A percentile compares a stretch with the other conserved stretches of the same genome.
Evolutionary conservation across 1,140 invertebrate species (phyloP).

Genomic region (Zaprionus inermis): DNA sequence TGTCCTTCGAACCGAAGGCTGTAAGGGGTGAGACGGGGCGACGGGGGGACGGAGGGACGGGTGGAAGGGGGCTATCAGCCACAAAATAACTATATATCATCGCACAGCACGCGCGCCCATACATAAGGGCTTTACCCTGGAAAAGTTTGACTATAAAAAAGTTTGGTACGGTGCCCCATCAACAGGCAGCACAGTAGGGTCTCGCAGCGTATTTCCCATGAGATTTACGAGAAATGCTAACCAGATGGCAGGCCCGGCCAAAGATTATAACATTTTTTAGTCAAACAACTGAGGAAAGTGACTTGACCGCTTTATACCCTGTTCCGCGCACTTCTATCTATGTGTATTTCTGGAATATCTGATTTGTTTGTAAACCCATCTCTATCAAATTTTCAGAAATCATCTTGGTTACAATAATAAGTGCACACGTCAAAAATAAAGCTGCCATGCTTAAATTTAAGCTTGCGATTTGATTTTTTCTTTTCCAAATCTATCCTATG

Average conservation of each 20-base stretch:
- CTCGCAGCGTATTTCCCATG: neutral
- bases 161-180: neutral
- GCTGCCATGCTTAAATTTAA: too few relatives aligned
- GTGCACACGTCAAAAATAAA: too few relatives aligned
- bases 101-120: neutral
- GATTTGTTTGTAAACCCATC: too few relatives aligned
- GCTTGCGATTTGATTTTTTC: too few relatives aligned
- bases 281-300: neutral
- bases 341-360: too few relatives aligned
- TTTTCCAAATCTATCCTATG: too few relatives aligned
- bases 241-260: neutral
- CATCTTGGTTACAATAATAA: too few relatives aligned
- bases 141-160: conserved; percentile 16
- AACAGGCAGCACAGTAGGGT: neutral
- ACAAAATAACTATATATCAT: conserved; percentile 4
- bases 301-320: too few relatives aligned
- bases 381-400: too few relatives aligned
- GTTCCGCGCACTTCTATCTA: too few relatives aligned
- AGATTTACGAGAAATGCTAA: neutral
- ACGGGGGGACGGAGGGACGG: too few relatives aligned
- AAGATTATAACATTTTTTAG: neutral
- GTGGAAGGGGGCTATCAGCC: neutral
- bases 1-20: neutral
- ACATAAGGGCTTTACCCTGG: neutral
- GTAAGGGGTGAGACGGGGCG: too few relatives aligned